Evolutionary conservation across 2,888 invertebrate species (phyloP).

Genomic region (Cheilosia urbana): DNA sequence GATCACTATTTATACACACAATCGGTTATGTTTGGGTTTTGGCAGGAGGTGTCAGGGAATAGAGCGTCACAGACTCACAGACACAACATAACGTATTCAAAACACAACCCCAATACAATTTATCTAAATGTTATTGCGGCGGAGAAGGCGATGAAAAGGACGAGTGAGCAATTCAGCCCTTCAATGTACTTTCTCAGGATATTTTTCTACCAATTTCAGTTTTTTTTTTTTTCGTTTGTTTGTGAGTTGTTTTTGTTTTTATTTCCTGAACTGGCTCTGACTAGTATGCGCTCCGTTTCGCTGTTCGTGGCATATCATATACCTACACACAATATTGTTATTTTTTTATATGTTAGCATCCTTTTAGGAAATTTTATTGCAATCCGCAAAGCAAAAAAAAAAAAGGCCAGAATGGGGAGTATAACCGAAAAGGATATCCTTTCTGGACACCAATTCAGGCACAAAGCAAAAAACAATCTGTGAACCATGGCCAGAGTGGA

Average conservation of each 20-base stretch:
- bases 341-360: slow-evolving; percentile 65
- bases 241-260: slow-evolving; percentile 28
- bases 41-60: not conserved
- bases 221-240: slow-evolving; percentile 14
- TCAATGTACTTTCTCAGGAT: slow-evolving; percentile 60
- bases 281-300: slow-evolving; percentile 25
- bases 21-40: slow-evolving; percentile 35
- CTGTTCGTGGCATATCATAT: slow-evolving; percentile 50
- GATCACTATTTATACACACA: slow-evolving; percentile 68
- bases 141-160: slow-evolving; percentile 72
- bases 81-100: slow-evolving; percentile 69
- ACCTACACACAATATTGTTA: slow-evolving; percentile 69
- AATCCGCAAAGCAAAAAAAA: slow-evolving; percentile 57
- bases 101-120: slow-evolving; percentile 75
- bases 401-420: slow-evolving; percentile 13
- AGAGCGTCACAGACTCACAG: slow-evolving; percentile 40
- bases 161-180: slow-evolving; percentile 65
- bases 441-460: slow-evolving; percentile 32
- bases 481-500: slow-evolving; percentile 68
- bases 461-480: slow-evolving; percentile 57
- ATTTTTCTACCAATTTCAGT: slow-evolving; percentile 33
- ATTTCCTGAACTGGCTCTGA: slow-evolving; percentile 3
- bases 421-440: slow-evolving; percentile 56
- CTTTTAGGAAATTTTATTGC: slow-evolving; percentile 76
- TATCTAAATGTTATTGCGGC: slow-evolving; percentile 75